phyloP scores from a whole-genome alignment of 2,888 invertebrate species.

The Erebia aethiops region DNA sequence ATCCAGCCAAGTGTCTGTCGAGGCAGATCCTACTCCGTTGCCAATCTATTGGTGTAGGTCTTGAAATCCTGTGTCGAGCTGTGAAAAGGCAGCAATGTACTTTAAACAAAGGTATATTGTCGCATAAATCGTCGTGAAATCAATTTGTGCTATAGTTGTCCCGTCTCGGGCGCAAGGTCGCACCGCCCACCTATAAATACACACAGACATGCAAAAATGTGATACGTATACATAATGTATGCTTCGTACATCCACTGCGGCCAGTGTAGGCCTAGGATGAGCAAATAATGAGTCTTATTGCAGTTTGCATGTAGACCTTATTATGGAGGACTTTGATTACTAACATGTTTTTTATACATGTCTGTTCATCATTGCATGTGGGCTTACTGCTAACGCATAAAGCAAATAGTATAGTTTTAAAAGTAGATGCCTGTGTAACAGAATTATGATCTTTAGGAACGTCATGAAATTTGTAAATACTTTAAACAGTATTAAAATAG shows the following conservation, averaged over 20 bases:
- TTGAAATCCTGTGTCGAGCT: not conserved
- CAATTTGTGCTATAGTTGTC: slow-evolving; percentile 48
- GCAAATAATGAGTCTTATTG: not conserved
- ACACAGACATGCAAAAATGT: slow-evolving; percentile 77
- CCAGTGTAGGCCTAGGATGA: slow-evolving; percentile 9
- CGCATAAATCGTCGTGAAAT: slow-evolving; percentile 41
- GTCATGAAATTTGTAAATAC: too few relatives aligned
- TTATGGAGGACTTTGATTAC: too few relatives aligned
- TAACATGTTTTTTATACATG: too few relatives aligned
- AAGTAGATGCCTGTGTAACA: too few relatives aligned
- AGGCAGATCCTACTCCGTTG: not conserved
- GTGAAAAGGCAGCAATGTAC: slow-evolving; percentile 45
- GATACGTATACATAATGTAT: slow-evolving; percentile 30
- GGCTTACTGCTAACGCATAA: too few relatives aligned
- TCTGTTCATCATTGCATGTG: too few relatives aligned
- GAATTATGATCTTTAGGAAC: too few relatives aligned
- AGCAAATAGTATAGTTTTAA: too few relatives aligned
- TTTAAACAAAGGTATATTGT: slow-evolving; percentile 28
- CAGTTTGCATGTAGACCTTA: too few relatives aligned
- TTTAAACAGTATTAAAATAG: too few relatives aligned
- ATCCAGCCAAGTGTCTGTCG: too few relatives aligned
- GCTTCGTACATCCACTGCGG: slow-evolving; percentile 2
- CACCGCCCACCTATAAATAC: slow-evolving; percentile 77
- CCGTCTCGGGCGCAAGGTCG: slow-evolving; percentile 77
- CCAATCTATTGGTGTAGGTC: not conserved